Evolutionary conservation across 2,797 vertebrate species (phyloP), one percentile per base, ranked within the genome.

Genomic region (Gila robusta): DNA sequence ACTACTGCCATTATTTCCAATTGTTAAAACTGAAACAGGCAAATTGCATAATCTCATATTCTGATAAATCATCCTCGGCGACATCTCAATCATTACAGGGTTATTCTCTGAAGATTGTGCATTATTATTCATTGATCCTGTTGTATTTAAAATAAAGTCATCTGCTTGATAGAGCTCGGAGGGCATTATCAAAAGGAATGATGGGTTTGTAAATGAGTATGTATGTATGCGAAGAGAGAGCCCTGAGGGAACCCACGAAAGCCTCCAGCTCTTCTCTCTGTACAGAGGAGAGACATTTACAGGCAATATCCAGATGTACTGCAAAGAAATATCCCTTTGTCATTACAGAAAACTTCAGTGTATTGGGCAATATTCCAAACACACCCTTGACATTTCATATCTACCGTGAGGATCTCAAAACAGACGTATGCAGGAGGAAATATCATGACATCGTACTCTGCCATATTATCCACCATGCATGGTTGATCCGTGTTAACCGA

Each of bases 201-300:
- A 87, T 82, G 83, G 67, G 82, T 84, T 82, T 86, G 70, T 81
- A 85, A 72, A 88, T 88, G 54, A 89, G 82, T 77, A 87, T 89
- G 84, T 80, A 85, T 86, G 82, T 59, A 88, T 88, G 88, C 74
- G 69, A 77, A 28, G 79, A 83, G 44, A 71, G 66, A 67, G 83
- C 86, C 80, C 77, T 87, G 73, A 87, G 89, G 84, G 85, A 88
- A 41, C 62, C 44, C 5, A 12, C 6, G 4, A 82, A 74, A 73
- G 62, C 69, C 76, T 82, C 23, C 73, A 83, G 71, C 81, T 74
- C 67, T 66, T 78, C 37, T 54, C 47, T 62, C 26, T 79, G 26
- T 64, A 84, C 41, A 74, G 41, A 78, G 54, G 82, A 76, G 47
- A 79, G 32, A 59, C 47, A 41, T 77, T 78, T 52, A 85, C 32